Evolutionary conservation across 2,113 vertebrate species (phyloP).

Genomic region (Gymnobelideus leadbeateri): DNA sequence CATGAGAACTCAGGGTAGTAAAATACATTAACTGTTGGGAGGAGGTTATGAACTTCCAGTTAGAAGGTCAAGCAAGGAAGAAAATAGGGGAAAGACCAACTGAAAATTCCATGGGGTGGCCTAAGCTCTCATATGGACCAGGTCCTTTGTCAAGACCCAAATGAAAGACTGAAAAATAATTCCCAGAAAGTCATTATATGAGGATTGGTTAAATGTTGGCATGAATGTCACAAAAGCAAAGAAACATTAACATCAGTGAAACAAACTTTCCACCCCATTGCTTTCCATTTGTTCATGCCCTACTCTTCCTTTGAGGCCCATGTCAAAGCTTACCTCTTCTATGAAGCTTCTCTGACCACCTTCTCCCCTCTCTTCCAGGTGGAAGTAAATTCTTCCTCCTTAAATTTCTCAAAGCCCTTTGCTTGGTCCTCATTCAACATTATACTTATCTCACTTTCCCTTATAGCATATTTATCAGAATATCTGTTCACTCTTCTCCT

Average conservation of each 20-base stretch:
- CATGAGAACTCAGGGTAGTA: conserved; percentile 46
- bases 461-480: not conserved
- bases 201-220: conserved; percentile 18
- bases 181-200: not conserved
- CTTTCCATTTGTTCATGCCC: not conserved
- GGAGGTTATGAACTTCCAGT: conserved; percentile 76
- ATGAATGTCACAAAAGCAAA: conserved; percentile 32
- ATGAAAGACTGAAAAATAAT: conserved; percentile 12
- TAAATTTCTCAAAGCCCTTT: not conserved
- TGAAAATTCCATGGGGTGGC: conserved; percentile 72
- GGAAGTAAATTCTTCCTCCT: not conserved
- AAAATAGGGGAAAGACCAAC: conserved; percentile 75
- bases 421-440: not conserved
- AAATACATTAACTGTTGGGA: conserved; percentile 74
- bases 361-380: not conserved
- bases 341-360: not conserved
- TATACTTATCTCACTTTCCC: not conserved
- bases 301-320: not conserved
- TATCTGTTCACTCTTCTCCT: not conserved
- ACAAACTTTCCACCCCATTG: not conserved
- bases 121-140: conserved; percentile 40
- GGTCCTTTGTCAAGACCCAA: conserved; percentile 24
- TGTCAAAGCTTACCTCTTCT: not conserved
- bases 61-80: conserved; percentile 75
- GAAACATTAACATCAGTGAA: not conserved